Evolutionary conservation across 2,113 vertebrate genomes (phyloP), one percentile per base, ranked within the genome.

Genomic region (Saiga tatarica): DNA sequence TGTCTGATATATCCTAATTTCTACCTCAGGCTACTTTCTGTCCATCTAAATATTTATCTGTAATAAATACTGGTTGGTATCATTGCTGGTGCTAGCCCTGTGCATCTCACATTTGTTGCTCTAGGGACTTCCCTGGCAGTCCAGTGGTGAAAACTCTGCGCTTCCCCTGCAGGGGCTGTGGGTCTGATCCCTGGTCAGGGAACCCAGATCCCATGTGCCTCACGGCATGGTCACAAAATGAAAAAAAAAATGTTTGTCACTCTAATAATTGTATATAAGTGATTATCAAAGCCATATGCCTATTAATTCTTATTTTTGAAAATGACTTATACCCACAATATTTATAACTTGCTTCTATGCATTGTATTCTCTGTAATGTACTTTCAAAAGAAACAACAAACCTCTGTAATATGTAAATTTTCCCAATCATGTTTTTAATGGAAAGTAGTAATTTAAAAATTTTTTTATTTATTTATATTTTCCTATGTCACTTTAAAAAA

Each of bases 361-460:
- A 39, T 92, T 7, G 45, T 67, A 59, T 33, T 91, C 57, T 52
- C 47, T 82, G 11, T 74, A 60, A 23, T 74, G 7, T 76, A 55
- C 21, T 87, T 60, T 83, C 74, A 84, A 87, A 91, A 67, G 36
- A 87, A 79, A 74, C 13, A 53, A 53, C 88, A 95, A 90, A 28
- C 2, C 3, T 67, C 42, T 62, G 3, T 89, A 64, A 84, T 30
- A 26, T 33, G 39, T 95, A 7, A 33, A 1, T 87, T 96, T 93
- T 93, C 47, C 26, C 62, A 86, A 53, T 82, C 60, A 5, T 52
- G 7, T 95, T 97, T 95, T 98, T 23, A 84, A 87, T 89, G 89
- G 71, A 84, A 84, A 95, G 28, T 74, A 3, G 83, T 89, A 13
- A 86, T 74, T 85, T 74, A 2, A 17, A 60, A 60, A n/a, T 5